phyloP scores from a whole-genome alignment of 2,888 invertebrate species.

The Pherbina coryleti region DNA sequence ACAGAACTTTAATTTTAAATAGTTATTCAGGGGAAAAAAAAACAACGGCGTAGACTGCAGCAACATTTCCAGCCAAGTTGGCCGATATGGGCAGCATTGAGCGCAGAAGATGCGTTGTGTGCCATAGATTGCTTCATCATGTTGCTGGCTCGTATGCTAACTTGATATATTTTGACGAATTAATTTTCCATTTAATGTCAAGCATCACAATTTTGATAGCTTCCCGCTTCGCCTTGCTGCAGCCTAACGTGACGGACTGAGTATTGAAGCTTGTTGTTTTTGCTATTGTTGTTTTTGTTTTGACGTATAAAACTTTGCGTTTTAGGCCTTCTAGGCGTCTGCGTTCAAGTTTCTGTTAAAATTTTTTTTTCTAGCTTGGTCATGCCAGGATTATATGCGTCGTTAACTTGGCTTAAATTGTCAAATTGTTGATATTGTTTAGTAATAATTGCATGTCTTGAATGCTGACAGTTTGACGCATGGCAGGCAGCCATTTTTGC shows the following conservation, averaged over 20 bases:
- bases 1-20: too few species aligned
- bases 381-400: constrained; percentile 11
- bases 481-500: neutral
- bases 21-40: too few species aligned
- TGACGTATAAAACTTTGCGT: neutral
- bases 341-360: neutral
- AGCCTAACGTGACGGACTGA: neutral
- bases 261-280: neutral
- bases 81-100: too few species aligned
- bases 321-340: neutral
- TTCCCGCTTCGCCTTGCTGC: neutral
- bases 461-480: neutral
- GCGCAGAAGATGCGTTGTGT: too few species aligned
- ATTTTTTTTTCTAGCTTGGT: neutral
- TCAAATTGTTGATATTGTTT: neutral
- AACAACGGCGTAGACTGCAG: too few species aligned
- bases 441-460: neutral
- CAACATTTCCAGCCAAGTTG: too few species aligned
- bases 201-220: constrained; percentile 27
- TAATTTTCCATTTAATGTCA: constrained; percentile 40
- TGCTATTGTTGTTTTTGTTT: neutral
- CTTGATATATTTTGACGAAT: constrained; percentile 36
- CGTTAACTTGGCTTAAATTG: constrained; percentile 19
- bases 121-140: too few species aligned
- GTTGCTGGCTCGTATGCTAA: constrained; percentile 1